phyloP scores from a whole-genome alignment of 35 echinoderm and acorn worm species.

The Ophiothrix spiculata region DNA sequence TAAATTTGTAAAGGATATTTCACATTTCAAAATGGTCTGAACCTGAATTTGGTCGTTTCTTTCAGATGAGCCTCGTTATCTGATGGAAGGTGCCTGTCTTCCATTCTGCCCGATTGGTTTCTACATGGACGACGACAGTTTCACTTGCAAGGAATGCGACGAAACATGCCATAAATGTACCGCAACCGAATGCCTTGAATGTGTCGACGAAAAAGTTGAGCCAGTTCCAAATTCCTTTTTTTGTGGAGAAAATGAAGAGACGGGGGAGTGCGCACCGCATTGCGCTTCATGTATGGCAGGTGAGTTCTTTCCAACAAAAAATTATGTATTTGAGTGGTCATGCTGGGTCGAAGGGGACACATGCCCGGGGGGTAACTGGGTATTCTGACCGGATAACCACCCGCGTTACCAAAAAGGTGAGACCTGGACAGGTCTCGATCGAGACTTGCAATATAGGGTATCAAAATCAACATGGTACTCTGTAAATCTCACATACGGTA shows the following conservation, averaged over 20 bases:
- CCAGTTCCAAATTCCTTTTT: too few relatives aligned
- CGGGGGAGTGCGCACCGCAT: not conserved
- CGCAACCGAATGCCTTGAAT: slow-evolving; percentile 11
- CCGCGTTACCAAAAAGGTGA: too few relatives aligned
- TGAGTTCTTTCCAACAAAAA: not conserved
- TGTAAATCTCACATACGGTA: too few relatives aligned
- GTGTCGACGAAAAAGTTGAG: not conserved
- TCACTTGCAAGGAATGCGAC: slow-evolving; percentile 41
- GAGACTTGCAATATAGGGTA: too few relatives aligned
- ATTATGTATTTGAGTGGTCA: not conserved
- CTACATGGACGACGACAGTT: slow-evolving; percentile 6
- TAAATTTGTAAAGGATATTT: not conserved
- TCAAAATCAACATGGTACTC: too few relatives aligned
- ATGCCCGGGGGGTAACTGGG: too few relatives aligned
- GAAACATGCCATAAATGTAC: slow-evolving; percentile 24
- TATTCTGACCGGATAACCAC: too few relatives aligned
- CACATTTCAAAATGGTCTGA: not conserved
- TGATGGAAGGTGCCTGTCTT: slow-evolving; percentile 51
- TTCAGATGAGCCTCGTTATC: not conserved
- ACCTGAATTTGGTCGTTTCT: too few relatives aligned
- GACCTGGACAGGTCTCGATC: too few relatives aligned
- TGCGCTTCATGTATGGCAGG: slow-evolving; percentile 7
- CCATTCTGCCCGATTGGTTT: slow-evolving; percentile 30
- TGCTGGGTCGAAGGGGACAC: too few relatives aligned
- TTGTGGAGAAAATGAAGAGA: not conserved